phyloP scores from a whole-genome alignment of 2,888 invertebrate species.

The Tubulanus polymorphus region DNA sequence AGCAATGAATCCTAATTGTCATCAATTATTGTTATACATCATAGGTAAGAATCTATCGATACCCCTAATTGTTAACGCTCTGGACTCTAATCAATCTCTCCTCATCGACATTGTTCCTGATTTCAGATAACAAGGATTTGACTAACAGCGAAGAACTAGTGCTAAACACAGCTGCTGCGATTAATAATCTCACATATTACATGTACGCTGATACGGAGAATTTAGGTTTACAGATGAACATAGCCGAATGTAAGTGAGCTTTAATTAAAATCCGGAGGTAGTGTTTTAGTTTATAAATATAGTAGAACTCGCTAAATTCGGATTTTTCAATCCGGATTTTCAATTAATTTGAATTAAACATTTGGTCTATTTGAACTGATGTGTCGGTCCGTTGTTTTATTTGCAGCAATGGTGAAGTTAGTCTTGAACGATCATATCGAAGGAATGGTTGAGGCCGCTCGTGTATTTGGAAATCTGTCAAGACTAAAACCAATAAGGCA shows the following conservation, averaged over 20 bases:
- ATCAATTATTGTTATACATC: constrained; percentile 46
- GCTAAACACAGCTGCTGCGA: constrained; percentile 72
- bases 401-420: constrained; percentile 39
- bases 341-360: too few species aligned
- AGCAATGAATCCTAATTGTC: constrained; percentile 51
- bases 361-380: constrained; percentile 16
- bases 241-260: constrained; percentile 48
- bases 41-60: constrained; percentile 38
- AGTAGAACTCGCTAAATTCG: constrained; percentile 5
- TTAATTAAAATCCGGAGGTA: not conserved
- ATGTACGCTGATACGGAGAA: constrained; percentile 25
- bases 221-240: constrained; percentile 27
- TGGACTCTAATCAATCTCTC: not conserved
- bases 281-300: not conserved
- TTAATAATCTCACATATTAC: constrained; percentile 75
- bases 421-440: constrained; percentile 54
- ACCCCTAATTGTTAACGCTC: not conserved
- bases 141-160: constrained; percentile 64
- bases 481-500: constrained; percentile 65
- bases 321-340: too few species aligned
- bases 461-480: constrained; percentile 80
- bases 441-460: constrained; percentile 66
- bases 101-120: not conserved
- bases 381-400: too few species aligned
- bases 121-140: constrained; percentile 40